A percentile compares a stretch with the other conserved stretches of the same genome.
These are phyloP conservation scores for Condylostylus longicornis DNA, from an alignment of 1,140 invertebrate species.

Conservation along the genomic window DNA sequence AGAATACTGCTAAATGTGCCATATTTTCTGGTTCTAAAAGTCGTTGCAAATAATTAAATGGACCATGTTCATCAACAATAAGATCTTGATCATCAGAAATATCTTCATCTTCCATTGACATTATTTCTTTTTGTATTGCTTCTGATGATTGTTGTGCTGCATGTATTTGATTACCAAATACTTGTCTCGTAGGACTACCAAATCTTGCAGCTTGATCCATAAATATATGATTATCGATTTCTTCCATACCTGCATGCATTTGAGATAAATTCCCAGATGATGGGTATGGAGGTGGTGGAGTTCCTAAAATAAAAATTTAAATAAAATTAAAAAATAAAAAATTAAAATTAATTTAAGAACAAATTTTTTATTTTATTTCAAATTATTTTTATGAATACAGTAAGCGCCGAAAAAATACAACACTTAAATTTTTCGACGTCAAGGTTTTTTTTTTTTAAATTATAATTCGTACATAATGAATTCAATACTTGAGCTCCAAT, in stretches of 20 bases:
- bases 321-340: too few species aligned
- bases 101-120: constrained; percentile 90
- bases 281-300: constrained; percentile 71
- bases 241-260: not conserved
- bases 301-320: too few species aligned
- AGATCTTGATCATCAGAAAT: constrained; percentile 69
- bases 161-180: not conserved
- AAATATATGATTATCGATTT: not conserved
- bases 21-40: constrained; percentile 50
- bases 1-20: constrained; percentile 74
- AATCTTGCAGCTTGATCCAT: not conserved
- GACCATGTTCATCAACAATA: constrained; percentile 59
- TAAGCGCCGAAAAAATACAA: too few species aligned
- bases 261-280: too few species aligned
- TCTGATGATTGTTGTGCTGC: constrained; percentile 12
- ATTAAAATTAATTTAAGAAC: too few species aligned
- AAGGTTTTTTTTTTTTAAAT: too few species aligned
- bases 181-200: not conserved
- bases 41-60: constrained; percentile 57
- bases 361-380: too few species aligned
- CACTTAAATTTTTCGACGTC: too few species aligned
- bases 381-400: too few species aligned
- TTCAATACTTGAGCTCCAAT: too few species aligned
- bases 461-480: too few species aligned
- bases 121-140: constrained; percentile 56